These are phyloP conservation scores for Apolygus lucorum DNA, from an alignment of 1,140 invertebrate genomes.

Conservation along the genomic window DNA sequence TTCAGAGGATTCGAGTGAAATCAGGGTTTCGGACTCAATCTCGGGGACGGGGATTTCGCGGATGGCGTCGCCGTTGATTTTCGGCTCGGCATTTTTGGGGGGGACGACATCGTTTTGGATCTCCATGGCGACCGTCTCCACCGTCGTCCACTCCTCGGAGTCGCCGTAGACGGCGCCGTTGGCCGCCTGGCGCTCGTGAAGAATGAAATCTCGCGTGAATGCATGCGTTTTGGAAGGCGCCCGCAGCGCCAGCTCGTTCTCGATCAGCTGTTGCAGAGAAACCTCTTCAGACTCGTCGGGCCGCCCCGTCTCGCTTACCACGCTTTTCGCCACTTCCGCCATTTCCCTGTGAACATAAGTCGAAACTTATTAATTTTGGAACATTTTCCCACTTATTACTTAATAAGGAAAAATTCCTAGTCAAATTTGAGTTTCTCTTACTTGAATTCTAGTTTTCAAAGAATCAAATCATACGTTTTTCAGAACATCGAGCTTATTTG, in stretches of 20 bases:
- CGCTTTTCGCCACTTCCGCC: conserved; percentile 31
- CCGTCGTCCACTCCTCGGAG: conserved; percentile 29
- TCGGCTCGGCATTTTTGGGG: neutral
- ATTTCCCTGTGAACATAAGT: conserved; percentile 30
- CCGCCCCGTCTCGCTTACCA: conserved; percentile 25
- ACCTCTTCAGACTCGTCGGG: conserved; percentile 21
- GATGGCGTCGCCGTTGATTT: neutral
- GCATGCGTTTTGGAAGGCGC: neutral
- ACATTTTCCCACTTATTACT: no score
- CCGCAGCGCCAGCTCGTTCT: conserved; percentile 29
- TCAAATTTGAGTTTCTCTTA: no score
- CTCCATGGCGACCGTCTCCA: conserved; percentile 28
- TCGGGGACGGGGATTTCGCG: no score
- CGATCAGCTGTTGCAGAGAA: conserved; percentile 31
- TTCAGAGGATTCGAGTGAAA: neutral
- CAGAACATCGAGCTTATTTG: no score
- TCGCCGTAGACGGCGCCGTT: neutral
- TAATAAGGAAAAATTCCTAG: no score
- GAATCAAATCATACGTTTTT: no score
- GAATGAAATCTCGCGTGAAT: conserved; percentile 4
- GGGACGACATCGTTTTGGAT: neutral
- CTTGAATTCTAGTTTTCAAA: no score
- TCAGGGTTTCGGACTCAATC: no score
- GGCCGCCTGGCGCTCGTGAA: conserved; percentile 17
- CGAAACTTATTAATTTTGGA: no score